phyloP scores from a whole-genome alignment of 2,797 vertebrate species.

The Manis javanica region DNA sequence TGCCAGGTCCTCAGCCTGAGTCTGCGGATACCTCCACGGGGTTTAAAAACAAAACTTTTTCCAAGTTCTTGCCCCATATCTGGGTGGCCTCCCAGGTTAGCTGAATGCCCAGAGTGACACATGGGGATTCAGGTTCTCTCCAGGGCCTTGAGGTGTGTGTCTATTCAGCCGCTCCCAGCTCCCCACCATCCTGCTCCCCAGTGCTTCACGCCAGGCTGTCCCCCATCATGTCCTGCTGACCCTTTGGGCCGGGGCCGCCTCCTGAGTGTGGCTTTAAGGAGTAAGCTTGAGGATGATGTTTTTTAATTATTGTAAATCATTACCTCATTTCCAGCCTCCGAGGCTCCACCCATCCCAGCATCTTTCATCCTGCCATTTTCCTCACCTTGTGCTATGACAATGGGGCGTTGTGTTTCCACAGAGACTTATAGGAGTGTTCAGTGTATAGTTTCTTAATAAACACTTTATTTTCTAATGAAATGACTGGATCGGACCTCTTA shows the following conservation, averaged over 20 bases:
- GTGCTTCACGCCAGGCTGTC: background rate
- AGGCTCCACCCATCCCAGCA: constrained; percentile 85
- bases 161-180: background rate
- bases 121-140: background rate
- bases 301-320: constrained; percentile 89
- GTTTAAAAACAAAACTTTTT: background rate
- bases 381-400: constrained; percentile 89
- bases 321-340: constrained; percentile 89
- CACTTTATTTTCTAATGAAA: constrained; percentile 93
- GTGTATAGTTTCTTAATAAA: constrained; percentile 94
- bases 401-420: constrained; percentile 88
- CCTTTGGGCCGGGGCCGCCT: constrained; percentile 49
- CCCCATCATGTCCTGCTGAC: background rate
- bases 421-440: constrained; percentile 90
- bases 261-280: constrained; percentile 87
- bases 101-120: background rate
- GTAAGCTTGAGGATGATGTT: constrained; percentile 84
- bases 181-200: background rate
- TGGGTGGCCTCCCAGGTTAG: background rate
- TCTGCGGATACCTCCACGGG: background rate
- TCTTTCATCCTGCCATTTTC: constrained; percentile 86
- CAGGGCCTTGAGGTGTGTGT: background rate
- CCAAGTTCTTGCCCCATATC: constrained; percentile 3
- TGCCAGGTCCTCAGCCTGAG: background rate
- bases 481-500: constrained; percentile 87